A percentile compares a stretch with the other conserved stretches of the same genome.
Evolutionary conservation across 2,113 vertebrate genomes (phyloP).

Genomic region (Carassius gibelio): DNA sequence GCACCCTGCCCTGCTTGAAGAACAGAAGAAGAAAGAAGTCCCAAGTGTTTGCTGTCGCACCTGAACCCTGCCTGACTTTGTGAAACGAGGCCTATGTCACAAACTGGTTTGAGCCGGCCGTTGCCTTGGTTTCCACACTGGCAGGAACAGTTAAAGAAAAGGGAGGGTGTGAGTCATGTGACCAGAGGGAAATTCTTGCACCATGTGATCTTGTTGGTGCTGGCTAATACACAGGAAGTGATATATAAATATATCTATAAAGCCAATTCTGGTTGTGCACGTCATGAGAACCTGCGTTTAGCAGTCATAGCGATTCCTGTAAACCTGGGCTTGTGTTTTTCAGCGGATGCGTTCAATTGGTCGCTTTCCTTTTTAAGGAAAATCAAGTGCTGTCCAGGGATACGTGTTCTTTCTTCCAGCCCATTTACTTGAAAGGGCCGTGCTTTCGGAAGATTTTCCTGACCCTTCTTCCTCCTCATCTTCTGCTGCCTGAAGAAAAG

Average conservation of each 20-base stretch:
- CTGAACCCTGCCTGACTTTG: conserved; percentile 84
- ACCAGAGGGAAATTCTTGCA: conserved; percentile 79
- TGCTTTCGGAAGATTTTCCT: background rate
- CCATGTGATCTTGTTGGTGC: conserved; percentile 80
- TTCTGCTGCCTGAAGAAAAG: background rate
- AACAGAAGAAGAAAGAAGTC: conserved; percentile 45
- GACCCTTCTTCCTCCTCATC: background rate
- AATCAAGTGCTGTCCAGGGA: background rate
- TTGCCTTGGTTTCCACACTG: conserved; percentile 88
- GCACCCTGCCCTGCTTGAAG: conserved; percentile 65
- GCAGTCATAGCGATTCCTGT: background rate
- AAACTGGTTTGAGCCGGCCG: conserved; percentile 86
- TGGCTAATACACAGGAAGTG: conserved; percentile 76
- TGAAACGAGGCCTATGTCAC: conserved; percentile 90
- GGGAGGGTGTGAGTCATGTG: conserved; percentile 82
- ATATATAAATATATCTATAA: conserved; percentile 43
- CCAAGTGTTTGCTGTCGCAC: conserved; percentile 80
- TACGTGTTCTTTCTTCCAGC: background rate
- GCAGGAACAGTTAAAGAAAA: conserved; percentile 79
- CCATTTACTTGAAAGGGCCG: background rate
- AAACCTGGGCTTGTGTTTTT: background rate
- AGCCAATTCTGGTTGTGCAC: background rate
- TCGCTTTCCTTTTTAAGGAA: conserved; percentile 5
- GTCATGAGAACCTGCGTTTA: background rate
- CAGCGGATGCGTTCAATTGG: conserved; percentile 4